Evolutionary conservation across 2,797 vertebrate species (phyloP), one percentile per base, ranked within the genome.

Genomic region (Pseudochirops cupreus): DNA sequence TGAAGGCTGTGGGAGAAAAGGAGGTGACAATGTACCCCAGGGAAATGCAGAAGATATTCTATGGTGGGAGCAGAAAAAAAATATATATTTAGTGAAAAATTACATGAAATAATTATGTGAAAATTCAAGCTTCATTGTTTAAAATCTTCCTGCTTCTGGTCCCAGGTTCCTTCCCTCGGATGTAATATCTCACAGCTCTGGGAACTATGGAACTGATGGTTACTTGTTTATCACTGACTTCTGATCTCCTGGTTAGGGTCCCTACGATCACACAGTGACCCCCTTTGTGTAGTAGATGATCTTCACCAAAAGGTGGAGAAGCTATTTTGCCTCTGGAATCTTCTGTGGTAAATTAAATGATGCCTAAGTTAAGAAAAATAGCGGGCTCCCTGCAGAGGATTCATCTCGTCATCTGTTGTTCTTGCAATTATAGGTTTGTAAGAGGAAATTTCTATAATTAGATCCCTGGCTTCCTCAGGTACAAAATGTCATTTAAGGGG

Each of bases 391-490:
- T 52, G 10, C 56, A 90, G 52, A 53, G 56, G 92, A 18, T 93
- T 93, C 46, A 31, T 92, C 29, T 29, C 82, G 28, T 92, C 28
- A 94, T 82, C 29, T 91, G 93, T 87, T 95, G 53, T 92, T 93
- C 89, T 16, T 91, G 59, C 56, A 92, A 52, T 9, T 13, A 74
- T 5, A 4, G 67, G 16, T 57, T 13, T 59, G 26, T 90, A 93
- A 89, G 58, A 50, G 31, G 24, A 89, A 91, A n/a, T 91, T 87
- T 56, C 92, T 94, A n/a, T 96, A 96, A 95, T 96, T 96, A 97
- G 92, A 93, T 93, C 96, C 92, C 87, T 92, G 93, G 93, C 58
- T 96, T 93, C 93, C 9, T 56, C 50, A 58, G 31, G 21, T 50
- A 94, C 31, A 67, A 54, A 93, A 33, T 91, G 53, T 90, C 95